Conservation (phyloP, 2,797 vertebrate genomes). For the Chiroxiphia lanceolata region DNA sequence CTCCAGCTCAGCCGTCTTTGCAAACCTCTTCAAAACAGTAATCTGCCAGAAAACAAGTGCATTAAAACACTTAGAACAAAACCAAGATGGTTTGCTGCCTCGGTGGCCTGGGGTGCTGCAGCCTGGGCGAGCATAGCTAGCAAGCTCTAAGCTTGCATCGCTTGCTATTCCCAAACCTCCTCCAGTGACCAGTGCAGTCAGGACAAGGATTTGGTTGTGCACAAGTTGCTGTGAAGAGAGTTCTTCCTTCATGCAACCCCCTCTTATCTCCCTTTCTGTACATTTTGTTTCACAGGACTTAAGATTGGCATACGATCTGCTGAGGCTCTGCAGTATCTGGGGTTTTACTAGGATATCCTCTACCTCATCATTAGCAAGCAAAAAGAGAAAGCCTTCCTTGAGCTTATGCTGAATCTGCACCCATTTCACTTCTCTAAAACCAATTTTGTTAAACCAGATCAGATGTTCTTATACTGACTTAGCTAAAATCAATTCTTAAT, state of each 20-base stretch:
- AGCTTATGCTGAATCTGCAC: neutral
- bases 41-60: neutral
- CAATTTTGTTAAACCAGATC: conserved; percentile 46
- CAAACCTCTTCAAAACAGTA: neutral
- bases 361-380: neutral
- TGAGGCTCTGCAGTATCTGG: neutral
- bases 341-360: neutral
- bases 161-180: neutral
- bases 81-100: neutral
- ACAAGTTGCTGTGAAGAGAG: neutral
- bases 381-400: neutral
- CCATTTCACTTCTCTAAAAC: conserved; percentile 27
- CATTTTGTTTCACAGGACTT: neutral
- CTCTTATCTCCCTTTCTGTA: neutral
- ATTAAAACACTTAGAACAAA: neutral
- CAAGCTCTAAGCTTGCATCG: fast-evolving
- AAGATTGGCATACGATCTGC: neutral
- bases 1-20: neutral
- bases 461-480: conserved; percentile 49
- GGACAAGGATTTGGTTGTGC: fast-evolving
- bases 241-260: neutral
- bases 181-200: neutral
- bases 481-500: conserved; percentile 65
- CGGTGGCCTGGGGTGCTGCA: neutral
- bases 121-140: neutral